Conservation (phyloP, 35 echinoderm and acorn worm species). For the Hemicentrotus pulcherrimus region DNA sequence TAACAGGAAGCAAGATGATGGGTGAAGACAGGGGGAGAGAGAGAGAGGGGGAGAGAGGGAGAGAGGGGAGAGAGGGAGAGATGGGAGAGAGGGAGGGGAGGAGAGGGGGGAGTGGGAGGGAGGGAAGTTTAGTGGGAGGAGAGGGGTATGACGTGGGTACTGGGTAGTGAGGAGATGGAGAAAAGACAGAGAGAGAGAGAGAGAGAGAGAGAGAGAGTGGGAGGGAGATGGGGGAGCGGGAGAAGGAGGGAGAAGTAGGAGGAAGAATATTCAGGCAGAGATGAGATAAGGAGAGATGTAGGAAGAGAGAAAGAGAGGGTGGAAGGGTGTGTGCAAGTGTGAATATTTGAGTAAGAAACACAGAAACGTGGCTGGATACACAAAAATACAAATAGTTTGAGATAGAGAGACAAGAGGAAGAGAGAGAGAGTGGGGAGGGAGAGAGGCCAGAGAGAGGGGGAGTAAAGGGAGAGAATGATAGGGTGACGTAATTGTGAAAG, state of each 20-base stretch:
- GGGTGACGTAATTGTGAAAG: not conserved
- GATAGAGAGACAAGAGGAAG: too few relatives aligned
- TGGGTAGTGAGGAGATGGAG: not conserved
- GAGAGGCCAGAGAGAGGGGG: not conserved
- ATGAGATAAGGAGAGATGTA: too few relatives aligned
- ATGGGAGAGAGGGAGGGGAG: not conserved
- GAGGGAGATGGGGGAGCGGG: not conserved
- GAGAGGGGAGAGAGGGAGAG: not conserved
- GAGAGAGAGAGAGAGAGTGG: too few relatives aligned
- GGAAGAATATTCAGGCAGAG: too few relatives aligned
- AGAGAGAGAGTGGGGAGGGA: not conserved
- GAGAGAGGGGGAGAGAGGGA: not conserved
- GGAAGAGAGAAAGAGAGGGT: too few relatives aligned
- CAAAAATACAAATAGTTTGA: too few relatives aligned
- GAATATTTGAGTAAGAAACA: too few relatives aligned
- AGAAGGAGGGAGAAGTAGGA: not conserved
- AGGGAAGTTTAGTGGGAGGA: not conserved
- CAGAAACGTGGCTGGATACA: too few relatives aligned
- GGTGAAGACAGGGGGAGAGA: not conserved
- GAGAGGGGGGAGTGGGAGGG: not conserved
- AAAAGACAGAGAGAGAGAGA: too few relatives aligned
- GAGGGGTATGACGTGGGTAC: not conserved
- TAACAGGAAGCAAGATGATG: not conserved
- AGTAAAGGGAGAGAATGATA: not conserved
- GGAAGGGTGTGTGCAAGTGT: too few relatives aligned